phyloP scores from a whole-genome alignment of 1,140 invertebrate species.

The Anastatus disparis region DNA sequence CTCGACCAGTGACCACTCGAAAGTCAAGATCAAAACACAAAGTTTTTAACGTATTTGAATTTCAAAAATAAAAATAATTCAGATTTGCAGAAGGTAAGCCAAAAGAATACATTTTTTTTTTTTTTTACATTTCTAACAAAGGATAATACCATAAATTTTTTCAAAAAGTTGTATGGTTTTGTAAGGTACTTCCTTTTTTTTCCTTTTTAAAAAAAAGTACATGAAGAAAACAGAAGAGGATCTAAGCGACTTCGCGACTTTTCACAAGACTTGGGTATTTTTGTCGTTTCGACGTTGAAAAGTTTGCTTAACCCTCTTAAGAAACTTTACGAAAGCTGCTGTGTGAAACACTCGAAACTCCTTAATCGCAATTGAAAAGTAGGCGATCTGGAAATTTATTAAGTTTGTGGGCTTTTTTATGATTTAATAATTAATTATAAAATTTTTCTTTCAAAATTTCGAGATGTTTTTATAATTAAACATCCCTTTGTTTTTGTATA shows the following conservation, averaged over 20 bases:
- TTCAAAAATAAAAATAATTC: no score
- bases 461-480: no score
- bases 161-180: background rate
- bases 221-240: background rate
- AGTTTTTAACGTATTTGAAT: no score
- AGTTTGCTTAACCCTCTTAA: background rate
- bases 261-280: background rate
- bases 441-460: no score
- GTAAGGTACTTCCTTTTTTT: background rate
- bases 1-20: no score
- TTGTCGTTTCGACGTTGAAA: no score
- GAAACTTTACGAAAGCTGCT: background rate
- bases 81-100: no score
- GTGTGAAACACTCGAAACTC: slow-evolving; percentile 12
- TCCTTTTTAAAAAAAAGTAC: background rate
- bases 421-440: background rate
- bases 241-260: background rate
- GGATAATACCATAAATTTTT: no score
- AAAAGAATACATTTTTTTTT: no score
- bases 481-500: no score
- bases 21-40: no score
- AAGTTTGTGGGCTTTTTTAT: background rate
- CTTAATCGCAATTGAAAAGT: background rate
- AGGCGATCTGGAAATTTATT: background rate
- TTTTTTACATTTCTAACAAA: no score